Evolutionary conservation across 2,888 invertebrate genomes (phyloP).

Genomic region (Athripsodes cinereus): DNA sequence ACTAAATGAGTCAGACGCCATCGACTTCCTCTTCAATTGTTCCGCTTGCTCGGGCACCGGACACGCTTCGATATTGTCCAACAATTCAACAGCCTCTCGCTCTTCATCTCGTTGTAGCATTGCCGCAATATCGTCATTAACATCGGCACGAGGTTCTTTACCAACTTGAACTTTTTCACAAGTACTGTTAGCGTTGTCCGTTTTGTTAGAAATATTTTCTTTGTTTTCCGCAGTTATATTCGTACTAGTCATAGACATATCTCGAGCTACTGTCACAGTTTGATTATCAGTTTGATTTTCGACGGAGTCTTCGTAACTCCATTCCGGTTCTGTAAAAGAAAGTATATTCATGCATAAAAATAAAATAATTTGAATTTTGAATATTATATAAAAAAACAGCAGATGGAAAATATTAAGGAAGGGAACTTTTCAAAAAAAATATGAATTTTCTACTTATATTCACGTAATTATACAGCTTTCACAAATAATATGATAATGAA

Average conservation of each 20-base stretch:
- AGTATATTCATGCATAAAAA: not conserved
- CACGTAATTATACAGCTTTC: no score
- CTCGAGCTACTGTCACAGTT: not conserved
- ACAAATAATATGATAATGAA: no score
- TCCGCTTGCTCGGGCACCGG: not conserved
- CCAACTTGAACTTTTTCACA: not conserved
- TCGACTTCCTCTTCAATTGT: not conserved
- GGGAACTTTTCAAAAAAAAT: no score
- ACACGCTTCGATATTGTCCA: not conserved
- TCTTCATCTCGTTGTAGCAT: not conserved
- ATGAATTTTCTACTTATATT: no score
- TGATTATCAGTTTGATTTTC: not conserved
- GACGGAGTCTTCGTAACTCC: slow-evolving; percentile 11
- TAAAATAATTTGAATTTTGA: no score
- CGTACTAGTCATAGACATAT: not conserved
- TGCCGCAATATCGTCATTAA: not conserved
- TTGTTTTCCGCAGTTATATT: slow-evolving; percentile 6
- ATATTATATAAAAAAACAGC: no score
- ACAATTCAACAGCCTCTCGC: not conserved
- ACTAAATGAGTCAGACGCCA: not conserved
- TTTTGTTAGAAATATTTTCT: slow-evolving; percentile 9
- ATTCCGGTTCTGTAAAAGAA: slow-evolving; percentile 13
- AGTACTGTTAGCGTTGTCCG: not conserved
- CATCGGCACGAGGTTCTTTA: not conserved
- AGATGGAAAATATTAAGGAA: no score